A percentile compares a stretch with the other conserved stretches of the same genome.
phyloP scores from a whole-genome alignment of 1,140 invertebrate species.

The Octopus sinensis region DNA sequence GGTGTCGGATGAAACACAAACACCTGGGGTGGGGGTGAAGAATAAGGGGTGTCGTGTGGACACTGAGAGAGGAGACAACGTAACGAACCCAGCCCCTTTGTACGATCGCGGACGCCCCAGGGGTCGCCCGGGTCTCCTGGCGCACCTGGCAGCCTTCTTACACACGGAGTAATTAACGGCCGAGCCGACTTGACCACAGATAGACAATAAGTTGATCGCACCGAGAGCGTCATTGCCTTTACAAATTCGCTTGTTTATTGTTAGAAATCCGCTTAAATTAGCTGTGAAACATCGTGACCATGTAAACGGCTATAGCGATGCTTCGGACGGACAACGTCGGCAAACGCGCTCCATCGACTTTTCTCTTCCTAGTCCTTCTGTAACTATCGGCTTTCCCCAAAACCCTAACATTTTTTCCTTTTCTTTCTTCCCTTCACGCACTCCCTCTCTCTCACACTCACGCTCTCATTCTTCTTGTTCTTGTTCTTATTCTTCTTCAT shows the following conservation, averaged over 20 bases:
- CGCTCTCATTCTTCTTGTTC: not conserved
- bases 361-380: not conserved
- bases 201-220: not conserved
- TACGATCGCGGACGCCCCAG: conserved; percentile 1
- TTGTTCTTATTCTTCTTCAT: not conserved
- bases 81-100: not conserved
- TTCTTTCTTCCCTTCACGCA: not conserved
- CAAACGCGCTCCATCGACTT: not conserved
- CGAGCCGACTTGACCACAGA: not conserved
- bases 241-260: not conserved
- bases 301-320: not conserved
- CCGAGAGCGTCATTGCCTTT: not conserved
- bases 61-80: not conserved
- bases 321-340: not conserved
- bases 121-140: conserved; percentile 8
- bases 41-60: not conserved
- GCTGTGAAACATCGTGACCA: not conserved
- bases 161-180: not conserved
- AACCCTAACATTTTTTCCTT: not conserved
- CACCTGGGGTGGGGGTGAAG: not conserved
- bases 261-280: conserved; percentile 10
- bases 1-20: conserved; percentile 10
- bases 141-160: conserved; percentile 6
- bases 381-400: not conserved
- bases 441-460: not conserved